A percentile compares a stretch with the other conserved stretches of the same genome.
Evolutionary conservation across 2,888 invertebrate species (phyloP).

Genomic region (Apantesis nais): DNA sequence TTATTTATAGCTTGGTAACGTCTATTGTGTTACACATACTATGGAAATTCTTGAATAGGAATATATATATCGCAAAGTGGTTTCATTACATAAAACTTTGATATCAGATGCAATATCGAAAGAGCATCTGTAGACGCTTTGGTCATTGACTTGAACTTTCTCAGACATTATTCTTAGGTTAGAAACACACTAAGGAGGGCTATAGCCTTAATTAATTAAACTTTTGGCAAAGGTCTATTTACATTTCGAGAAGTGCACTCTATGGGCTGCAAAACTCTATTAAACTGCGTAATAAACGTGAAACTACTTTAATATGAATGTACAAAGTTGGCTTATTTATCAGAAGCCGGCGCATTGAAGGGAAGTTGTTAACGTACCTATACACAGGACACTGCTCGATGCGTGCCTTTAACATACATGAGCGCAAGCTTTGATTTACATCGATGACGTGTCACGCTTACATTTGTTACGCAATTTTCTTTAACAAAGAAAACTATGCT

Average conservation of each 20-base stretch:
- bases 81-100: background rate
- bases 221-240: constrained; percentile 9
- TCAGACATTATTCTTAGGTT: background rate
- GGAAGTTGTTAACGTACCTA: constrained; percentile 44
- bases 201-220: constrained; percentile 3
- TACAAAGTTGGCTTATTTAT: constrained; percentile 42
- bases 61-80: background rate
- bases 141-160: background rate
- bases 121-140: background rate
- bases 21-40: background rate
- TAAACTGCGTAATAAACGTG: constrained; percentile 25
- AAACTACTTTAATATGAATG: constrained; percentile 34
- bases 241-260: constrained; percentile 12
- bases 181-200: background rate
- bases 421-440: constrained; percentile 22
- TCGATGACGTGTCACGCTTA: constrained; percentile 32
- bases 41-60: background rate
- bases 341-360: constrained; percentile 29
- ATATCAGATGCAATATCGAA: background rate
- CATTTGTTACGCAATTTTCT: constrained; percentile 33
- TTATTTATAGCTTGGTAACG: constrained; percentile 18
- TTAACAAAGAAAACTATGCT: constrained; percentile 45
- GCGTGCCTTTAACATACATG: constrained; percentile 39
- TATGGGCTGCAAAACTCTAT: constrained; percentile 15
- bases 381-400: constrained; percentile 41